Evolutionary conservation across 2,888 invertebrate species (phyloP).

Genomic region (Taenaris catops): DNA sequence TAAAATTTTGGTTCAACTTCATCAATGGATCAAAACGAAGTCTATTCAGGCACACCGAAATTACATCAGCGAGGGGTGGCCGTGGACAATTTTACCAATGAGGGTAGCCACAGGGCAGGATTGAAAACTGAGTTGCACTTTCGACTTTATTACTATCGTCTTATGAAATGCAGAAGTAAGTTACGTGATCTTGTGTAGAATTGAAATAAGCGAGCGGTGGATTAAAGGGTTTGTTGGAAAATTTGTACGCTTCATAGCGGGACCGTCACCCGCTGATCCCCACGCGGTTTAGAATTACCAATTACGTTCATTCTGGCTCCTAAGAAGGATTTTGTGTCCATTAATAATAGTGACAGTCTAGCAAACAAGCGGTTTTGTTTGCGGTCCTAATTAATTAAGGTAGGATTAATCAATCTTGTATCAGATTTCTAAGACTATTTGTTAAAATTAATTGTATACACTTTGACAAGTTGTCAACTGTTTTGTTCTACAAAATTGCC

Average conservation of each 20-base stretch:
- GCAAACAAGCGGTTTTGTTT: constrained; percentile 21
- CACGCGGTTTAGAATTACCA: constrained; percentile 74
- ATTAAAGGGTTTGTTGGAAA: constrained; percentile 76
- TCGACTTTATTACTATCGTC: constrained; percentile 10
- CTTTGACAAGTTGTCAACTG: not conserved
- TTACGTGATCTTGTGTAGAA: constrained; percentile 34
- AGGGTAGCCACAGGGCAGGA: constrained; percentile 38
- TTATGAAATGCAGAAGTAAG: constrained; percentile 10
- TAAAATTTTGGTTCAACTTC: constrained; percentile 13
- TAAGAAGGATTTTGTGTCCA: constrained; percentile 26
- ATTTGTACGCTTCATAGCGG: constrained; percentile 70
- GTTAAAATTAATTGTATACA: constrained; percentile 1
- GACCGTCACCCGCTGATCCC: constrained; percentile 39
- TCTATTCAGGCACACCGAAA: constrained; percentile 38
- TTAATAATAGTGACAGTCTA: constrained; percentile 23
- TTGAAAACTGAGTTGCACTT: constrained; percentile 7
- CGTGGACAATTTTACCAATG: constrained; percentile 50
- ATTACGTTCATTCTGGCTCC: constrained; percentile 56
- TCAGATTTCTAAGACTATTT: constrained; percentile 5
- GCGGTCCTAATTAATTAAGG: constrained; percentile 20
- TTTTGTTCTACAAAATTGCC: no score
- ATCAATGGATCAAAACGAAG: constrained; percentile 22
- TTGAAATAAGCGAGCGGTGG: constrained; percentile 72
- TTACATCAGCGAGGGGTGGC: constrained; percentile 56
- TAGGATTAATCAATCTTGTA: constrained; percentile 7